phyloP scores from a whole-genome alignment of 2,797 vertebrate species.

The Chelmon rostratus region DNA sequence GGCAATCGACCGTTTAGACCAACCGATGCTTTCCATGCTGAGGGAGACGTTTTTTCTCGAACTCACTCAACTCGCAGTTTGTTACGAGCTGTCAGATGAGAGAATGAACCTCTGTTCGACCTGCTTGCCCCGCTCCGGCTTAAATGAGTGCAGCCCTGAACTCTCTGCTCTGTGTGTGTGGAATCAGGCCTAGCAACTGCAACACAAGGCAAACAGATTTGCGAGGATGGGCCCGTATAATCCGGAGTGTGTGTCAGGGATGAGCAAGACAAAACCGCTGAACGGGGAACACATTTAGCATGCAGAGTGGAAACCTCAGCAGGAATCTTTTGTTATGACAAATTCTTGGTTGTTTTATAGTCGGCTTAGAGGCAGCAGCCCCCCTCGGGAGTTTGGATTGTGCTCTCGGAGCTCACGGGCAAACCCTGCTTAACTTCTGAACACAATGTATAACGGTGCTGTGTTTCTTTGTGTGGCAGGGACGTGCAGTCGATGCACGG shows the following conservation, averaged over 20 bases:
- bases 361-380: conserved; percentile 31
- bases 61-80: conserved; percentile 52
- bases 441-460: not conserved
- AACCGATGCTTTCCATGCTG: not conserved
- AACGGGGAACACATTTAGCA: conserved; percentile 39
- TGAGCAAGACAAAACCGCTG: conserved; percentile 61
- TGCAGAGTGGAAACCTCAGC: conserved; percentile 42
- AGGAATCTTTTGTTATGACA: conserved; percentile 30
- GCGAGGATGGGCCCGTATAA: conserved; percentile 45
- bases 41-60: conserved; percentile 25
- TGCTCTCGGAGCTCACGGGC: conserved; percentile 9
- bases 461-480: conserved; percentile 11
- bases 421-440: conserved; percentile 18
- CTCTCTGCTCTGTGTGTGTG: conserved; percentile 12
- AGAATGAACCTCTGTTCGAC: conserved; percentile 35
- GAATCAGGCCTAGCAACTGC: conserved; percentile 15
- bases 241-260: conserved; percentile 60
- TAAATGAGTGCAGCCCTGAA: conserved; percentile 22
- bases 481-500: conserved; percentile 3
- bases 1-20: conserved; percentile 5
- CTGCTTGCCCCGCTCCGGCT: conserved; percentile 5
- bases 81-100: conserved; percentile 24
- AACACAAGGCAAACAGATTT: conserved; percentile 57
- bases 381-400: conserved; percentile 23
- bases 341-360: conserved; percentile 44